phyloP scores from a whole-genome alignment of 1,140 invertebrate species.

The Cherax destructor region DNA sequence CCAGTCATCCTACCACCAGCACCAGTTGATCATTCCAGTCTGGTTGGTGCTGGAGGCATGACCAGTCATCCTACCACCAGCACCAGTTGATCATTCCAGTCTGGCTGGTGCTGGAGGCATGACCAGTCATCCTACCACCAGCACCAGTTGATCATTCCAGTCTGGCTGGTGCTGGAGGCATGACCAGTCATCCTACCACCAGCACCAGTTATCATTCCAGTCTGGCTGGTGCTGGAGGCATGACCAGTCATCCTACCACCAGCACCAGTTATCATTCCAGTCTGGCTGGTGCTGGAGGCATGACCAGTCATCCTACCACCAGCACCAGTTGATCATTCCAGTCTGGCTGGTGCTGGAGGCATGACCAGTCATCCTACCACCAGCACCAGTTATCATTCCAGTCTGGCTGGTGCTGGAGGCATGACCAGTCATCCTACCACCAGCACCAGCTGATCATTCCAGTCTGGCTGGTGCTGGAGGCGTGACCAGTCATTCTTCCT shows the following conservation, averaged over 20 bases:
- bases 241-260: neutral
- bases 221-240: slow-evolving; percentile 21
- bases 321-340: neutral
- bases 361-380: neutral
- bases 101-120: slow-evolving; percentile 25
- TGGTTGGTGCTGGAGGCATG: slow-evolving; percentile 24
- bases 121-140: neutral
- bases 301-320: neutral
- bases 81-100: neutral
- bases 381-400: neutral
- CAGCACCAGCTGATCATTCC: too few relatives aligned
- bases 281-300: slow-evolving; percentile 21
- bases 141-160: neutral
- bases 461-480: slow-evolving; percentile 21
- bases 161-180: slow-evolving; percentile 21
- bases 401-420: slow-evolving; percentile 21
- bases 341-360: slow-evolving; percentile 21
- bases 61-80: neutral
- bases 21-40: neutral
- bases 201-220: neutral
- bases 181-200: neutral
- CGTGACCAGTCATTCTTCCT: neutral
- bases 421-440: neutral
- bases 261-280: neutral
- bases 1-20: too few relatives aligned